These are phyloP conservation scores for Anguilla obscura DNA, from an alignment of 2,797 vertebrate species.

Conservation along the genomic window DNA sequence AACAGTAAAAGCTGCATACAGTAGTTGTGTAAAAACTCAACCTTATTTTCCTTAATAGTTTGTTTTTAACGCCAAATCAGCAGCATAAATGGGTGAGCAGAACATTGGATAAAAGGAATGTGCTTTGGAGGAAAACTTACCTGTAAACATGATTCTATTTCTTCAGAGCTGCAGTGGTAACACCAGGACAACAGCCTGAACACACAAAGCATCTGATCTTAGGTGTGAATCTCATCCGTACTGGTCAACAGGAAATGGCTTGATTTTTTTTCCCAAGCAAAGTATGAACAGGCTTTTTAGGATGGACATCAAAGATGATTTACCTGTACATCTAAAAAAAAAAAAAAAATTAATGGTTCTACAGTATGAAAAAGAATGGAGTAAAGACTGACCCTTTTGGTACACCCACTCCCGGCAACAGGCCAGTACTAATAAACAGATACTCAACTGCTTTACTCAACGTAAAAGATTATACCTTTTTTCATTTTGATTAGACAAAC, in stretches of 20 bases:
- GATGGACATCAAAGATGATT: not conserved
- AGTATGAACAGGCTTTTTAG: not conserved
- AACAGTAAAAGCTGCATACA: not conserved
- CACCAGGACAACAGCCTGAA: not conserved
- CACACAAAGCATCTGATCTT: not conserved
- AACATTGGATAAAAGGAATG: not conserved
- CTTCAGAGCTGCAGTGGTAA: not conserved
- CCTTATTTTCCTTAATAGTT: not conserved
- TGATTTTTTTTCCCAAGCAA: not conserved
- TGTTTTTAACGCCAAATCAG: not conserved
- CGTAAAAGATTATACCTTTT: too few relatives aligned
- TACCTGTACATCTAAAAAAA: too few relatives aligned
- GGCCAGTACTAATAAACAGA: not conserved
- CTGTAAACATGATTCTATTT: not conserved
- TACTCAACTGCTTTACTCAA: too few relatives aligned
- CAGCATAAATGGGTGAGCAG: not conserved
- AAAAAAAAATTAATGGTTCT: not conserved
- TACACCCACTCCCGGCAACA: not conserved
- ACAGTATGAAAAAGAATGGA: not conserved
- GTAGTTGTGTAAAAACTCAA: not conserved
- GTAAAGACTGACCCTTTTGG: not conserved
- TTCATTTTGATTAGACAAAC: too few relatives aligned
- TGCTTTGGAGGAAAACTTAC: not conserved
- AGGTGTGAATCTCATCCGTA: not conserved
- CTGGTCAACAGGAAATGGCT: not conserved